A percentile compares a stretch with the other conserved stretches of the same genome.
These are phyloP conservation scores for Campoplex capitator DNA, from an alignment of 2,888 invertebrate species.

Conservation along the genomic window DNA sequence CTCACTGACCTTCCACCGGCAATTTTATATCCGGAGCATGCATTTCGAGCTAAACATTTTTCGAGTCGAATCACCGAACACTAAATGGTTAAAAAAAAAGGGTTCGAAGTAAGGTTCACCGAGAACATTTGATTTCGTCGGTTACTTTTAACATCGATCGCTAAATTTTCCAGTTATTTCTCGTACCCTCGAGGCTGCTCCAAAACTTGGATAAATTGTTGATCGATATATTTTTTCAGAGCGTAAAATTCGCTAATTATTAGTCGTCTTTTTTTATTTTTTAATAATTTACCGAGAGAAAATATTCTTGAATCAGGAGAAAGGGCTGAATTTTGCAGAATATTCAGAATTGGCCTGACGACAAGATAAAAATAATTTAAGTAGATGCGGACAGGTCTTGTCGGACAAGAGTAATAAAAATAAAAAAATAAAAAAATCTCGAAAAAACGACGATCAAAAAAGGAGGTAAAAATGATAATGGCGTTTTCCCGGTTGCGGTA, in stretches of 20 bases:
- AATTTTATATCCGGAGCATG: not conserved
- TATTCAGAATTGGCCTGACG: not conserved
- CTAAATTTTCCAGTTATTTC: too few species aligned
- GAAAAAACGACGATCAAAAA: slow-evolving; percentile 11
- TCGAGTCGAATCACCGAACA: not conserved
- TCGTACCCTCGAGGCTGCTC: not conserved
- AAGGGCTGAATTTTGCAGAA: not conserved
- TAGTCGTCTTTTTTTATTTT: too few species aligned
- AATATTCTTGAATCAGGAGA: not conserved
- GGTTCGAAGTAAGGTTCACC: not conserved
- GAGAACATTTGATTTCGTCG: not conserved
- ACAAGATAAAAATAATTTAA: slow-evolving; percentile 14
- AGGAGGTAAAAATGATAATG: slow-evolving; percentile 47
- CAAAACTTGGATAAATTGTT: not conserved
- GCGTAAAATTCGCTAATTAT: too few species aligned
- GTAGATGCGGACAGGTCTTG: slow-evolving; percentile 38
- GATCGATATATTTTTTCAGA: not conserved
- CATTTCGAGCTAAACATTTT: not conserved
- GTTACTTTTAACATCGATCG: too few species aligned
- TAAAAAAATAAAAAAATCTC: not conserved
- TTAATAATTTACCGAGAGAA: too few species aligned
- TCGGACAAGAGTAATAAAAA: slow-evolving; percentile 23
- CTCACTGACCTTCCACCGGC: not conserved
- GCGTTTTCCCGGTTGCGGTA: slow-evolving; percentile 48
- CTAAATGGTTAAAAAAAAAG: not conserved